These are phyloP conservation scores for Drosophila mayri DNA, from an alignment of 1,140 invertebrate genomes.

Conservation along the genomic window DNA sequence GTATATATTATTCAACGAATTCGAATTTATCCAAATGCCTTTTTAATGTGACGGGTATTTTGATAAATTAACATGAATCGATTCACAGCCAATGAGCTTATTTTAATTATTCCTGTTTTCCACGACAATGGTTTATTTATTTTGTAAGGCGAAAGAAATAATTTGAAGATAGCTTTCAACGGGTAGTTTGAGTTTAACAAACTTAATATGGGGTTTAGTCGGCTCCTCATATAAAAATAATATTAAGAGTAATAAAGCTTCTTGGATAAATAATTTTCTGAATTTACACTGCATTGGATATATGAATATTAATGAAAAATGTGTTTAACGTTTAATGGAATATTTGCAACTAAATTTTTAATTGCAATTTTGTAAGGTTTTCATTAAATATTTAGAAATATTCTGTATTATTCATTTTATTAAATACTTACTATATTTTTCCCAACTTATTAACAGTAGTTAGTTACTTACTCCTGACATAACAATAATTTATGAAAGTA, in stretches of 20 bases:
- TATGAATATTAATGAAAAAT: too few relatives aligned
- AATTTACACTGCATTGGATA: too few relatives aligned
- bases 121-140: neutral
- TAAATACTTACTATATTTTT: neutral
- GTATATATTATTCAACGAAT: slow-evolving; percentile 35
- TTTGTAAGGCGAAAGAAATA: neutral
- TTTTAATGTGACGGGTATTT: slow-evolving; percentile 46
- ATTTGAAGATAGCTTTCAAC: neutral
- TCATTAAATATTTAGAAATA: too few relatives aligned
- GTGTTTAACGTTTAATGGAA: too few relatives aligned
- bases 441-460: neutral
- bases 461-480: neutral
- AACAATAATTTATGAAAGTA: slow-evolving; percentile 6
- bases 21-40: slow-evolving; percentile 43
- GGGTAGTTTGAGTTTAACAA: neutral
- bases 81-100: neutral
- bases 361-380: too few relatives aligned
- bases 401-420: neutral
- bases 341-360: too few relatives aligned
- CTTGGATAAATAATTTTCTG: too few relatives aligned
- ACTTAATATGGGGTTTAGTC: neutral
- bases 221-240: neutral
- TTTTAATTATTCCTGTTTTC: slow-evolving; percentile 16
- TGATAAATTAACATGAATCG: slow-evolving; percentile 43
- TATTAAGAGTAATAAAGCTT: neutral